Percentiles rank a stretch among this genome's conserved stretches.
These are phyloP conservation scores for Drosophila barbarae DNA, from an alignment of 2,888 invertebrate species.

Conservation along the genomic window DNA sequence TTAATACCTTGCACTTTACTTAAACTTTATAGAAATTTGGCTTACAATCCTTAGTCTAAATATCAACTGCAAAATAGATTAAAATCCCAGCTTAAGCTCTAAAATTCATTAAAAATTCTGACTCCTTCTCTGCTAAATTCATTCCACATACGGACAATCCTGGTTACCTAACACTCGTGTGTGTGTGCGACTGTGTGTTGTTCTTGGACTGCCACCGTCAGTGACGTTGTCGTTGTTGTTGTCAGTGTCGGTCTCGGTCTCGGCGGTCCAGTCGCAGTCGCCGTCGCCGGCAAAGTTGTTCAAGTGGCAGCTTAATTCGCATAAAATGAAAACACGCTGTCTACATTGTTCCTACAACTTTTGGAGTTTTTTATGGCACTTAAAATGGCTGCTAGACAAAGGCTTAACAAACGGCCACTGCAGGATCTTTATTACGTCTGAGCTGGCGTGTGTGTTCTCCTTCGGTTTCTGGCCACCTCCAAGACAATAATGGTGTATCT, in stretches of 20 bases:
- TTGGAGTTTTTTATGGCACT: conserved; percentile 76
- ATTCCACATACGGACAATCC: conserved; percentile 26
- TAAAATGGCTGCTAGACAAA: conserved; percentile 76
- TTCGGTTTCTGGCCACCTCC: conserved; percentile 26
- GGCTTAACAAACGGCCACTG: conserved; percentile 58
- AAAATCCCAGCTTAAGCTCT: conserved; percentile 1
- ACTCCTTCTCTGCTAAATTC: background rate
- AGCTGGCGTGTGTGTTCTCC: conserved; percentile 17
- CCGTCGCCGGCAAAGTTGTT: conserved; percentile 68
- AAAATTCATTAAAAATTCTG: conserved; percentile 8
- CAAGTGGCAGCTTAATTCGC: conserved; percentile 79
- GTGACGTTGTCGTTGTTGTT: conserved; percentile 44
- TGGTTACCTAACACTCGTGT: conserved; percentile 35
- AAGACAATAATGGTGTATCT: conserved; percentile 27
- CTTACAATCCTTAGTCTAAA: background rate
- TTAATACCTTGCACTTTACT: too few relatives aligned
- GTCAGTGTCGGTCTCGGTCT: conserved; percentile 37
- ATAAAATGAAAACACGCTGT: conserved; percentile 79
- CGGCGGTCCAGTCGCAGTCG: conserved; percentile 52
- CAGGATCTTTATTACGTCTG: conserved; percentile 47
- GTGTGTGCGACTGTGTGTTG: conserved; percentile 30
- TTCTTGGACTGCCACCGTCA: conserved; percentile 41
- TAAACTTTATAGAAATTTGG: background rate
- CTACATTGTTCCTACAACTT: conserved; percentile 79
- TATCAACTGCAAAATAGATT: background rate